Conservation (phyloP, 35 echinoderm and acorn worm genomes). For the Heliocidaris tuberculata region DNA sequence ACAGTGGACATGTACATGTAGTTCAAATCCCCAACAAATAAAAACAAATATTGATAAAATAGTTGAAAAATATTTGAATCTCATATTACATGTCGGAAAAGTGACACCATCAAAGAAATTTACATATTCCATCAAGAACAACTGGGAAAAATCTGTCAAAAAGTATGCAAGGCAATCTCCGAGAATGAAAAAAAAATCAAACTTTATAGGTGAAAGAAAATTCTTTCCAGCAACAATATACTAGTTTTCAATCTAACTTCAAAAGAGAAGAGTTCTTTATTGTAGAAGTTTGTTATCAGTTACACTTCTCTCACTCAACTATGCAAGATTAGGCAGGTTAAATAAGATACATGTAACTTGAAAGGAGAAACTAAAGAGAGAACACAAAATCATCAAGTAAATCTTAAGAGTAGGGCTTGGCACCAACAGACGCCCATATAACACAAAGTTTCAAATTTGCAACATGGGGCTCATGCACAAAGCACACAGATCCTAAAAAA, state of each 20-base stretch:
- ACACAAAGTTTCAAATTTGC: too few species aligned
- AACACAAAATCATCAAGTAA: too few species aligned
- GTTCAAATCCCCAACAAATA: background rate
- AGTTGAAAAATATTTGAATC: background rate
- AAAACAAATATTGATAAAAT: background rate
- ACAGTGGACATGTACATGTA: too few species aligned
- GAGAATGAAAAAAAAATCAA: background rate
- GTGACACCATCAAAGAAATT: background rate
- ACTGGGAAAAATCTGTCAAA: background rate
- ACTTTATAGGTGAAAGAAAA: too few species aligned
- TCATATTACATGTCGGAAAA: background rate
- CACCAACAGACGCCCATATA: too few species aligned
- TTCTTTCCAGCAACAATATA: too few species aligned
- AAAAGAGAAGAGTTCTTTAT: background rate
- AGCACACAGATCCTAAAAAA: too few species aligned
- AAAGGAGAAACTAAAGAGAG: background rate
- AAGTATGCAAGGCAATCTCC: background rate
- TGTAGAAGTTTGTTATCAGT: background rate
- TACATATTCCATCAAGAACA: background rate
- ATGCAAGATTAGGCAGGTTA: background rate
- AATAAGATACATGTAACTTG: background rate
- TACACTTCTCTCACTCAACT: background rate
- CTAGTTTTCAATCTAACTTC: too few species aligned
- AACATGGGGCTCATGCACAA: too few species aligned
- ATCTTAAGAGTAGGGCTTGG: too few species aligned